These are phyloP conservation scores for Lycopodina hypogea DNA, from an alignment of 37 sponge, comb jelly and placozoan genomes.

Conservation along the genomic window DNA sequence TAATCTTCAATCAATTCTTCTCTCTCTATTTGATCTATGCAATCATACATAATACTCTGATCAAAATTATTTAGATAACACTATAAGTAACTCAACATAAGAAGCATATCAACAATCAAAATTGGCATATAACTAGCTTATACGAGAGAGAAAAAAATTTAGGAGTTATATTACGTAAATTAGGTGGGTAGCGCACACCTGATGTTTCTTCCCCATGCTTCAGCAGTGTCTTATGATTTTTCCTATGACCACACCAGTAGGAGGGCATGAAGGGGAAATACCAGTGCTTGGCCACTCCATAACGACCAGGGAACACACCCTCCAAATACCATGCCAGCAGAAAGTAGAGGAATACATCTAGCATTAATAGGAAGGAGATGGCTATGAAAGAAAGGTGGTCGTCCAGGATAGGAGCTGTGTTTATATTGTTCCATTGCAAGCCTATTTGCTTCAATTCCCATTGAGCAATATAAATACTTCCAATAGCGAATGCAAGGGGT, in stretches of 20 bases:
- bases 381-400: constrained; percentile 66
- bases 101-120: no score
- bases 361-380: constrained; percentile 58
- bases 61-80: background rate
- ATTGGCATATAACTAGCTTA: no score
- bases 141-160: no score
- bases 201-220: constrained; percentile 5
- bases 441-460: constrained; percentile 83
- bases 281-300: constrained; percentile 85
- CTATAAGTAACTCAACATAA: background rate
- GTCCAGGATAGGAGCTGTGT: constrained; percentile 48
- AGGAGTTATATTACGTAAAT: no score
- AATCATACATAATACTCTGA: background rate
- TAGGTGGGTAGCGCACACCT: no score
- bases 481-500: constrained; percentile 73
- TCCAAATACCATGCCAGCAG: constrained; percentile 93
- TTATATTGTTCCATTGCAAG: constrained; percentile 82
- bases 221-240: constrained; percentile 7
- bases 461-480: constrained; percentile 53
- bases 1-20: background rate
- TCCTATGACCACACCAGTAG: constrained; percentile 65
- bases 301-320: constrained; percentile 77
- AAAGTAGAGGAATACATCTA: constrained; percentile 77
- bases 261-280: constrained; percentile 80
- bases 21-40: background rate